Conservation (phyloP, 1,140 invertebrate species). For the Bombus sylvicola region DNA sequence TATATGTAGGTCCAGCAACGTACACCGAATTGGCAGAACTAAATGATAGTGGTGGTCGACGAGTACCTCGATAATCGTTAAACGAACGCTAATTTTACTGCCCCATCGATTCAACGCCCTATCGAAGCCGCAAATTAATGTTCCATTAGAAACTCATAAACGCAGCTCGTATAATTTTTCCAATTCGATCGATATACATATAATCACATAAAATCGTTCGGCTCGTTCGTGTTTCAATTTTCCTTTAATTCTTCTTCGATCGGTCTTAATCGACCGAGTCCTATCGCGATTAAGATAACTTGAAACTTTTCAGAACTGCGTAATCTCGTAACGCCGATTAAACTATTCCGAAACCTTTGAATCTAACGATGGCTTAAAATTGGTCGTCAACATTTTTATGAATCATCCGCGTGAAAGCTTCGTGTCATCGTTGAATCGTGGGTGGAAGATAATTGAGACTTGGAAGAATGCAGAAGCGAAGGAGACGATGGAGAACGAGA, state of each 20-base stretch:
- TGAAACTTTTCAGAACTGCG: too few relatives aligned
- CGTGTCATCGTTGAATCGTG: background rate
- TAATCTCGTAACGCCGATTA: background rate
- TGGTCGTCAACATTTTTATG: background rate
- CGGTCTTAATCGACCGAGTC: background rate
- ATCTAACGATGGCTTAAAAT: background rate
- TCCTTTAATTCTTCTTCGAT: too few relatives aligned
- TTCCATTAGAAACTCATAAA: background rate
- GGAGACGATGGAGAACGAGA: slow-evolving; percentile 12
- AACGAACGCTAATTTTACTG: background rate
- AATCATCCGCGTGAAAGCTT: too few relatives aligned
- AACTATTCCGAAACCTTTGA: background rate
- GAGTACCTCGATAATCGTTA: background rate
- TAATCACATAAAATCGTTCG: background rate
- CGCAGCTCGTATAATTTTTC: background rate
- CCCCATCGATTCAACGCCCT: background rate
- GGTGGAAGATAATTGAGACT: background rate
- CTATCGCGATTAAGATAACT: background rate
- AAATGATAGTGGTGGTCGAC: background rate
- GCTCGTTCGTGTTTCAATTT: background rate
- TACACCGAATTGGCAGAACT: background rate
- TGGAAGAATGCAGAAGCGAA: background rate
- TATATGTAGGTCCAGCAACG: background rate
- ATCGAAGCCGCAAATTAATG: background rate
- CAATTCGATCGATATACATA: background rate